phyloP scores from a whole-genome alignment of 92 coral and sea anemone genomes.

The Desmophyllum pertusum region DNA sequence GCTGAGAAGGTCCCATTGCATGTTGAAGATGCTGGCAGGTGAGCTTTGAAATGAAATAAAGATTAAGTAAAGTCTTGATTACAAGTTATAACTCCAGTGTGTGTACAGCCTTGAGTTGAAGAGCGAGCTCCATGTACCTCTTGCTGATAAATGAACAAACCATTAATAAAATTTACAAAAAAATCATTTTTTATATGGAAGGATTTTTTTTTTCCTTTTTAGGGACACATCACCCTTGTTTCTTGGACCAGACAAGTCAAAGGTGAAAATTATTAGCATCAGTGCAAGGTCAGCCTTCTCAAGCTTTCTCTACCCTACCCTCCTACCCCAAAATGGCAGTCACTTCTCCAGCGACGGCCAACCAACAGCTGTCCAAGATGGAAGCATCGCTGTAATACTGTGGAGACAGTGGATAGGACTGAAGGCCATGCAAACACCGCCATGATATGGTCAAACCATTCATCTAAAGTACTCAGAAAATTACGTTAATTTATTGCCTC shows the following conservation, averaged over 20 bases:
- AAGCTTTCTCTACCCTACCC: constrained; percentile 82
- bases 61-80: too few relatives aligned
- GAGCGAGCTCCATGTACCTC: too few relatives aligned
- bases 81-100: too few relatives aligned
- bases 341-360: constrained; percentile 37
- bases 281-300: constrained; percentile 19
- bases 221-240: too few relatives aligned
- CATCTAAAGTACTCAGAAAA: background rate
- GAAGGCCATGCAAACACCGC: background rate
- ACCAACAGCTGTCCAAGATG: constrained; percentile 32
- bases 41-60: too few relatives aligned
- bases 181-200: too few relatives aligned
- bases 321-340: constrained; percentile 76
- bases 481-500: constrained; percentile 12
- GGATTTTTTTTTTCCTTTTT: too few relatives aligned
- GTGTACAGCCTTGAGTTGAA: too few relatives aligned
- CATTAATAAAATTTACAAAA: too few relatives aligned
- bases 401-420: background rate
- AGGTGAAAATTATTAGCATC: too few relatives aligned
- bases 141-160: too few relatives aligned
- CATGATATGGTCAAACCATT: background rate
- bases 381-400: constrained; percentile 41
- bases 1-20: constrained; percentile 94
- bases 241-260: too few relatives aligned
- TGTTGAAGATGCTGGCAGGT: constrained; percentile 84